Evolutionary conservation across 2,888 invertebrate species (phyloP), one percentile per base, ranked within the genome.

Genomic region (Ceraclea dissimilis): DNA sequence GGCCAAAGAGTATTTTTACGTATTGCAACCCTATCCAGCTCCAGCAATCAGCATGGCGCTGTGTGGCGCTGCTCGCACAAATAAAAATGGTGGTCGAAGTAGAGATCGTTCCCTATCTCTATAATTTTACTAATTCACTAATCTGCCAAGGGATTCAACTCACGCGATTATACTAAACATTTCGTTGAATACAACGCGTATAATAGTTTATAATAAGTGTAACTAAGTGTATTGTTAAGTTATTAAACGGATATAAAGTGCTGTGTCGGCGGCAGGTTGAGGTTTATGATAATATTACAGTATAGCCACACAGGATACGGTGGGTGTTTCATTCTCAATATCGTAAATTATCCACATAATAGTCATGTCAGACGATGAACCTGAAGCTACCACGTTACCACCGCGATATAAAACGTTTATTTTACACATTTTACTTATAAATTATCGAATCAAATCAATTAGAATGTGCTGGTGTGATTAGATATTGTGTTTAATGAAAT

Each of bases 1-100:
- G 10, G 26, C 26, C 5, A 26, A 26, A 6, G 4, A 26, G 26
- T 26, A 39, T 39, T 39, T 16, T 39, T 13, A 4, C 2, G 5
- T 39, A 13, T 39, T 13, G 39, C 16, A 39, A 39, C 39, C 39
- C 39, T n/a, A 16, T n/a, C 13, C 13, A 39, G 39, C 39, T 39
- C 39, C 44, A 20, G 13, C 16, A 4, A 39, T 39, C 39, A 16
- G 39, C 39, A 39, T 39, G 39, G 39, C 52, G 22, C 33, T 39
- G 49, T 49, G 50, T 51, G 51, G 49, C 52, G 22, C 47, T 39
- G 39, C 39, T 56, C 59, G 54, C 60, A 60, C 60, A 57, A 60
- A 54, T 60, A 57, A 60, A 60, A 49, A 60, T 60, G 60, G 60
- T 60, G 60, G 60, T 47, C 57, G 51, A 50, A 18, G 48, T 22